Evolutionary conservation across 2,113 vertebrate genomes (phyloP), one percentile per base, ranked within the genome.

Genomic region (Lates calcarifer): DNA sequence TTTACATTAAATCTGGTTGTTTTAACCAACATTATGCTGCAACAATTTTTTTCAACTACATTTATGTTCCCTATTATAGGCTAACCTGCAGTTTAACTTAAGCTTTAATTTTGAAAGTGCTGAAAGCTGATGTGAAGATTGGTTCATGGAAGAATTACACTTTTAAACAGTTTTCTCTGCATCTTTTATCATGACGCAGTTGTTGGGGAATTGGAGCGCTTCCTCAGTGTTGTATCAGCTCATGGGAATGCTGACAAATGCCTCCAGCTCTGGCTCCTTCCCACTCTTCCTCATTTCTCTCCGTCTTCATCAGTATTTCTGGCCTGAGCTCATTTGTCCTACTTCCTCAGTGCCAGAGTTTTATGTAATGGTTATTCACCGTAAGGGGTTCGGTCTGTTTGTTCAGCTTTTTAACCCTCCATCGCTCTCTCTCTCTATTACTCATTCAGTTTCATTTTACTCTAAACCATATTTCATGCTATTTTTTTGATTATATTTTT

Each of bases 291-390:
- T 55, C 66, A 49, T 24, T 60, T 58, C 2, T 61, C 35, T 82
- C 17, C 35, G 60, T 82, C 63, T 77, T 58, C 78, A 22, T 66
- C 33, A 53, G 68, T 22, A 13, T 69, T 61, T 83, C 35, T 83
- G 73, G 65, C 66, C 0, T 14, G 53, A 61, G 20, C 66, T 70
- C 24, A 57, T 72, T 75, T 83, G 64, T 81, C 76, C 76, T 76
- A 37, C 55, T 84, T 85, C 28, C 65, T 75, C n/a, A 28, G 26
- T 60, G 78, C 76, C 81, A 77, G 75, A 55, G 53, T 72, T 82
- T 91, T 84, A 84, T 75, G 60, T 82, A 87, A 91, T 10, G 51
- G 24, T 68, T 77, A 45, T 31, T 72, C 47, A 28, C 33, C 71
- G 66, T 82, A 17, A 39, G 13, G 58, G 39, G 49, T 57, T 78